Base-by-base conservation (phyloP, 1,140 invertebrate species). In the Magallana angulata region DNA sequence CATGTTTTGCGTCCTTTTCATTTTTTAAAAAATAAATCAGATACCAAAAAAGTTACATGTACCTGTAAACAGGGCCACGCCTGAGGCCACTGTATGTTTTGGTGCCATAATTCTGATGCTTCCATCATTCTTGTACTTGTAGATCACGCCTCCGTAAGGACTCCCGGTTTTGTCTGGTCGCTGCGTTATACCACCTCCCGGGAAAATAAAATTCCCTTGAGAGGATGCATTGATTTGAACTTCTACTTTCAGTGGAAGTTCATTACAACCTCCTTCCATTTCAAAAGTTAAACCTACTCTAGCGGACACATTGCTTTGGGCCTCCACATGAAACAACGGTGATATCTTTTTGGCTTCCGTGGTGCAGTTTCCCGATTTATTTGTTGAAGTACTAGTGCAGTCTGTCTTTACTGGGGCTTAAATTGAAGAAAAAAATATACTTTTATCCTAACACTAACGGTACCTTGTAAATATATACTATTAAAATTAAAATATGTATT, bases 201-300 rank as follows among this genome's bases (percentile, higher is more conserved):
- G 68, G 30, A 76, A 76, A 30, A 76, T 76, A 76, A 36, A 76
- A 12, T 76, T 24, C 36, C 24, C 24, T 36, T 30, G 24, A 76
- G 30, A 12, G 4, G 24, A 30, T 9, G 14, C 6, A 7, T 30
- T 76, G 68, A 30, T 24, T 30, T 76, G 68, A 76, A 76, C 68
- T 11, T 76, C 68, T 36, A 76, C 68, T 76, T 76, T 76, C 30
- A 76, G 36, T 11, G 68, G 68, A 36, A 76, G 68, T 12, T 36
- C 30, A 24, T 76, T 12, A 76, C 68, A 76, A 76, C 68, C 36
- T 30, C 14, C 18, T 12, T 76, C 68, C 30, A 76, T 76, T 76
- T 76, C 68, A 9, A 8, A 5, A 76, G 36, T 11, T 5, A 76
- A 76, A 3, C 24, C 36, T 8, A 48, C 30, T 12, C 36, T 76